Evolutionary conservation across 2,113 vertebrate genomes (phyloP).

Genomic region (Clarias magur): DNA sequence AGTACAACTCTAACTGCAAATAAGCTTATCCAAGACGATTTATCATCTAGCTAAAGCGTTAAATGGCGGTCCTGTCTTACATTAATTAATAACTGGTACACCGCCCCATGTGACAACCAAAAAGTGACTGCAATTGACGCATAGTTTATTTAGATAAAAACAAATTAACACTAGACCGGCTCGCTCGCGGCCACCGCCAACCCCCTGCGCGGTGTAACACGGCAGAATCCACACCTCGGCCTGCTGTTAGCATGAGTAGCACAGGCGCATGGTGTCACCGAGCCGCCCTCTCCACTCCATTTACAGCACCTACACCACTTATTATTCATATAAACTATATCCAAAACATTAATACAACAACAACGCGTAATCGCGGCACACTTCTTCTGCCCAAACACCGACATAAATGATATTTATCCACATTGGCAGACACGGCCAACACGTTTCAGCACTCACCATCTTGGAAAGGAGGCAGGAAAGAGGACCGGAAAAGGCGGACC

Average conservation of each 20-base stretch:
- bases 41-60: background rate
- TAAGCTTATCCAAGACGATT: background rate
- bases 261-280: background rate
- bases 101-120: background rate
- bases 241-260: background rate
- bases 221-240: background rate
- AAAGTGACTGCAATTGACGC: background rate
- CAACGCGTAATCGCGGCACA: background rate
- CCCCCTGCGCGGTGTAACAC: background rate
- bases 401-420: background rate
- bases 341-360: background rate
- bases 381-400: background rate
- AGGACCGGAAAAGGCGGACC: slow-evolving; percentile 44
- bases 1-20: background rate
- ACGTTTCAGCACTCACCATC: slow-evolving; percentile 50
- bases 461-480: slow-evolving; percentile 54
- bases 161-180: too few relatives aligned
- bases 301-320: background rate
- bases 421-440: background rate
- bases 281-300: background rate
- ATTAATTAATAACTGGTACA: background rate
- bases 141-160: background rate
- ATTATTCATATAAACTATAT: too few relatives aligned
- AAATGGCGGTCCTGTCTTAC: background rate
- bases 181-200: background rate